Evolutionary conservation across 1,140 invertebrate genomes (phyloP).

Genomic region (Melipona quadrifasciata): DNA sequence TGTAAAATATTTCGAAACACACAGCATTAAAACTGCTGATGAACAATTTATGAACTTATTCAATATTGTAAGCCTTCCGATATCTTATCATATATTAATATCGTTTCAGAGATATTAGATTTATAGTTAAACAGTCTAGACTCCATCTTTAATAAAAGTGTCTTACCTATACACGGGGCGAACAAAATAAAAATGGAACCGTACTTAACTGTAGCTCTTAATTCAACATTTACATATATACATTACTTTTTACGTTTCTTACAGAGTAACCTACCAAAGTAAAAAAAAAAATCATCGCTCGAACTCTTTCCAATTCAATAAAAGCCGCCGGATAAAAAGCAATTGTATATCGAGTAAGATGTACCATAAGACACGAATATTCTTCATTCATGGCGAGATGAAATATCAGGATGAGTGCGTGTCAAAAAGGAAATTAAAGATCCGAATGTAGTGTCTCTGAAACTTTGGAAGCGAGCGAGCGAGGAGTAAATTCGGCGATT

Average conservation of each 20-base stretch:
- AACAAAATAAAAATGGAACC: neutral
- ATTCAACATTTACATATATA: neutral
- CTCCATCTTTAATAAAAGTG: neutral
- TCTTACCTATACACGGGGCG: neutral
- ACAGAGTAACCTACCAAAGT: no score
- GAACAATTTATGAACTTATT: slow-evolving; percentile 22
- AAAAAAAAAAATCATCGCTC: no score
- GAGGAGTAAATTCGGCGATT: neutral
- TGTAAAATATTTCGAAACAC: neutral
- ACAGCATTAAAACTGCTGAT: slow-evolving; percentile 1
- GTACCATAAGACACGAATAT: no score
- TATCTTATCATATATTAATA: slow-evolving; percentile 14
- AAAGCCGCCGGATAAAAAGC: neutral
- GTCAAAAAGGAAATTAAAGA: neutral
- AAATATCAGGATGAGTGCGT: neutral
- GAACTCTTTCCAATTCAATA: neutral
- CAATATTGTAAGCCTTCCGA: slow-evolving; percentile 30
- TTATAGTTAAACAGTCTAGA: neutral
- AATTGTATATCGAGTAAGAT: neutral
- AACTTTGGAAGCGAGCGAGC: neutral
- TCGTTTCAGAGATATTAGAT: slow-evolving; percentile 28
- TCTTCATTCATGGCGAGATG: no score
- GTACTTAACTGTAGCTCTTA: neutral
- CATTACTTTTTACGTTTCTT: neutral
- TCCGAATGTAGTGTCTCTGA: slow-evolving; percentile 20